Evolutionary conservation across 2,113 vertebrate genomes (phyloP).

Genomic region (Amblyopsis rosae): DNA sequence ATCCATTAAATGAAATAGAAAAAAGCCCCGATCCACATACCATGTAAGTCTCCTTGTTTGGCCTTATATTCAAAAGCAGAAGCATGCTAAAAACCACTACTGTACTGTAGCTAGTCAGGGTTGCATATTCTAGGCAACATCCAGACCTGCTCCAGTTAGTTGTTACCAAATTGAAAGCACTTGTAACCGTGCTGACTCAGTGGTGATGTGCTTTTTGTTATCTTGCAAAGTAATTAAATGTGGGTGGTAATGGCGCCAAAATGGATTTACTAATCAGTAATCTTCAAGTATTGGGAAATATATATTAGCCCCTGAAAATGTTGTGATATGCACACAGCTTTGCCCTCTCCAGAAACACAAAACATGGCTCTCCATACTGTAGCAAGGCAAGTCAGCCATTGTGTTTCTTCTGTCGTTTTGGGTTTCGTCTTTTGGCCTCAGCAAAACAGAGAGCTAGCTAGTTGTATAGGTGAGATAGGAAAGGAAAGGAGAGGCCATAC

Average conservation of each 20-base stretch:
- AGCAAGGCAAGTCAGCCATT: background rate
- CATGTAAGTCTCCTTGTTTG: background rate
- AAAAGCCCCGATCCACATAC: background rate
- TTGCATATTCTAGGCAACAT: background rate
- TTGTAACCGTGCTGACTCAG: background rate
- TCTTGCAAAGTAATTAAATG: conserved; percentile 5
- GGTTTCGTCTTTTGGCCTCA: background rate
- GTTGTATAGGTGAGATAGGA: background rate
- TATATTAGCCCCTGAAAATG: background rate
- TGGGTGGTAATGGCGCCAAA: conserved; percentile 10
- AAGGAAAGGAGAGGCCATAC: background rate
- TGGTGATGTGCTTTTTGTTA: background rate
- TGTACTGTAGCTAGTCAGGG: background rate
- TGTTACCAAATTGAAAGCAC: conserved; percentile 5
- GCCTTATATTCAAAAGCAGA: background rate
- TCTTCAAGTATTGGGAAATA: background rate
- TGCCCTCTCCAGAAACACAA: background rate
- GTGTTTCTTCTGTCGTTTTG: background rate
- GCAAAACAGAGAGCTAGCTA: background rate
- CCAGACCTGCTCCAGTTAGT: conserved; percentile 15
- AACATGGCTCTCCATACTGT: background rate
- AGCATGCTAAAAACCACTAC: background rate
- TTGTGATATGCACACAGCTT: background rate
- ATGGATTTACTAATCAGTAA: conserved; percentile 19
- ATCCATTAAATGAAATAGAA: background rate